Conservation (phyloP, 2,888 invertebrate species). For the Pollenia griseotomentosa region DNA sequence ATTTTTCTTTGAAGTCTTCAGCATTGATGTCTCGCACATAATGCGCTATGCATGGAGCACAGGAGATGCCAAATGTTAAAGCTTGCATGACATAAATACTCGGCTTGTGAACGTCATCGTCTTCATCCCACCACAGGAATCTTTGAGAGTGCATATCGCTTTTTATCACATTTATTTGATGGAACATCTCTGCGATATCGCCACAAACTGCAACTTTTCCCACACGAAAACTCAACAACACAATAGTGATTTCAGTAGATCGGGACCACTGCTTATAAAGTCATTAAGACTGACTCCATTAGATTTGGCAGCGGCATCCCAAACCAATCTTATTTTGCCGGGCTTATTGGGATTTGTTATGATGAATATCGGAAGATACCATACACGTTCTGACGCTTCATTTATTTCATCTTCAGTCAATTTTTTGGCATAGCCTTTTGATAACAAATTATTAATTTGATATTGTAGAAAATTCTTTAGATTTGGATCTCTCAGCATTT, state of each 20-base stretch:
- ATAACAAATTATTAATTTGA: conserved; percentile 33
- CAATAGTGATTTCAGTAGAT: conserved; percentile 70
- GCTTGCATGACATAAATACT: conserved; percentile 73
- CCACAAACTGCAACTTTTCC: conserved; percentile 69
- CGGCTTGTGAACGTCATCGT: conserved; percentile 48
- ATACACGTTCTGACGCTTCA: conserved; percentile 29
- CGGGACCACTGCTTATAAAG: conserved; percentile 79
- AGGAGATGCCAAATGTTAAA: conserved; percentile 65
- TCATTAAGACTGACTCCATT: conserved; percentile 77
- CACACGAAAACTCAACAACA: conserved; percentile 69
- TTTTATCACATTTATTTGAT: conserved; percentile 59
- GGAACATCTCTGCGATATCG: conserved; percentile 73
- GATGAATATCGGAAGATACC: conserved; percentile 73
- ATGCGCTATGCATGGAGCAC: conserved; percentile 67
- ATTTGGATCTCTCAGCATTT: background rate
- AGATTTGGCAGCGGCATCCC: conserved; percentile 78
- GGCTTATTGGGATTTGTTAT: conserved; percentile 76
- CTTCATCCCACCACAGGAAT: conserved; percentile 74
- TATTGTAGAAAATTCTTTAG: background rate
- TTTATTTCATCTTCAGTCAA: background rate
- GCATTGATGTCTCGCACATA: conserved; percentile 61
- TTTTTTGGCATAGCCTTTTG: conserved; percentile 3
- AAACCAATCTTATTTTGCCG: conserved; percentile 77
- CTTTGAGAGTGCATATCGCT: conserved; percentile 63
- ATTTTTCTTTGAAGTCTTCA: conserved; percentile 1